Evolutionary conservation across 2,888 invertebrate species (phyloP).

Genomic region (Drosophila nr. perissopoda): DNA sequence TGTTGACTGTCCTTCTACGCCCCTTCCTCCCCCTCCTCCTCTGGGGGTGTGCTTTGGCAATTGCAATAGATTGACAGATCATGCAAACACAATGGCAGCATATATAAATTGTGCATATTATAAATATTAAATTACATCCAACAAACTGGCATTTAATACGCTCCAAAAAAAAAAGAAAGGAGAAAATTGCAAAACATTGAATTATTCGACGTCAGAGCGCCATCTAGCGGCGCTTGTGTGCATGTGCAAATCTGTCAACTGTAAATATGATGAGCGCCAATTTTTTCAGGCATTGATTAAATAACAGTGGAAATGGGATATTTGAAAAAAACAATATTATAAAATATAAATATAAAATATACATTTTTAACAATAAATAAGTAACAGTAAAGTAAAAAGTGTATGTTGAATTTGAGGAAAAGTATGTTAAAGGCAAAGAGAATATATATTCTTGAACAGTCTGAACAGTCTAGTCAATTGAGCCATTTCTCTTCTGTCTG

Average conservation of each 20-base stretch:
- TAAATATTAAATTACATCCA: conserved; percentile 77
- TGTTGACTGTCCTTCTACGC: conserved; percentile 20
- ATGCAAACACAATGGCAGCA: conserved; percentile 79
- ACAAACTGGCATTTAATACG: conserved; percentile 59
- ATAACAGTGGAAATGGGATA: conserved; percentile 3
- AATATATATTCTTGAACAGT: neutral
- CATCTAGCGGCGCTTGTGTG: conserved; percentile 20
- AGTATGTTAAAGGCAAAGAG: neutral
- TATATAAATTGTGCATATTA: conserved; percentile 65
- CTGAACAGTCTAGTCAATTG: neutral
- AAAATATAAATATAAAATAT: neutral
- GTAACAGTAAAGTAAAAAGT: neutral
- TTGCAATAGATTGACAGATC: conserved; percentile 76
- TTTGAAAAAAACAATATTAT: neutral
- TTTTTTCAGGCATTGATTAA: conserved; percentile 26
- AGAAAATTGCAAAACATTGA: conserved; percentile 2
- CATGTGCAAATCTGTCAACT: conserved; percentile 30
- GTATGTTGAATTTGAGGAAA: neutral
- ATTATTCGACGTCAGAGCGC: conserved; percentile 13
- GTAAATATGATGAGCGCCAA: conserved; percentile 16
- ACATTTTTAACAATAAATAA: neutral
- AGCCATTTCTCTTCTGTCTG: neutral
- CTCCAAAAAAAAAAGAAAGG: neutral
- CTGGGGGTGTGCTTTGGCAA: conserved; percentile 46
- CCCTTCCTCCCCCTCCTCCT: neutral